Evolutionary conservation across 2,113 vertebrate species (phyloP).

Genomic region (Typhlomys cinereus): DNA sequence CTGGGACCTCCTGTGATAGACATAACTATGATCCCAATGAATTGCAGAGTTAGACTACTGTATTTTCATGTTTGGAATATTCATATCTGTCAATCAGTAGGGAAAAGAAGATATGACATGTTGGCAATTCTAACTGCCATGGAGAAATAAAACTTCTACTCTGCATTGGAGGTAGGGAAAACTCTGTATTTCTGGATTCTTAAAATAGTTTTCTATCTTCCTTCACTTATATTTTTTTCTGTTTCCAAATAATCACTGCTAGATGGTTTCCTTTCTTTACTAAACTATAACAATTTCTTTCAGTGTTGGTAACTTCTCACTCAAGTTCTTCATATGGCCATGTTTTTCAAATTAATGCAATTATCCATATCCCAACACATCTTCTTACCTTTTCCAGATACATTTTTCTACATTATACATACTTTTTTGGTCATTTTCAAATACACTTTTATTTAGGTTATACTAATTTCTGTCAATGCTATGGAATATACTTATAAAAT

Average conservation of each 20-base stretch:
- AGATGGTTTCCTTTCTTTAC: neutral
- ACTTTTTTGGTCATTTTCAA: neutral
- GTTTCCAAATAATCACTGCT: neutral
- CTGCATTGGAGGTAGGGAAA: neutral
- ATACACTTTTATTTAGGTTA: neutral
- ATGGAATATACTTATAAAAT: neutral
- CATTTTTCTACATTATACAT: neutral
- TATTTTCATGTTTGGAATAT: neutral
- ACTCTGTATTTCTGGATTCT: neutral
- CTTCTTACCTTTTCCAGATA: neutral
- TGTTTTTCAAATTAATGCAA: neutral
- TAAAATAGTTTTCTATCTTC: neutral
- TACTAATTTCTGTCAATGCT: neutral
- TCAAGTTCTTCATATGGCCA: neutral
- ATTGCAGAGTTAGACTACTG: neutral
- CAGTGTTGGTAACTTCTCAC: neutral
- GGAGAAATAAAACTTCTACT: neutral
- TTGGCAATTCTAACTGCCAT: neutral
- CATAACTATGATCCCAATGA: too few relatives aligned
- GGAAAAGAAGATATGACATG: neutral
- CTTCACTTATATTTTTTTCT: neutral
- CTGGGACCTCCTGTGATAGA: neutral
- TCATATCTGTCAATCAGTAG: neutral
- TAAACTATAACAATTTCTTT: neutral
- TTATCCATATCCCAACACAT: neutral